phyloP scores from a whole-genome alignment of 2,113 vertebrate genomes.

The Lichenostomus cassidix region DNA sequence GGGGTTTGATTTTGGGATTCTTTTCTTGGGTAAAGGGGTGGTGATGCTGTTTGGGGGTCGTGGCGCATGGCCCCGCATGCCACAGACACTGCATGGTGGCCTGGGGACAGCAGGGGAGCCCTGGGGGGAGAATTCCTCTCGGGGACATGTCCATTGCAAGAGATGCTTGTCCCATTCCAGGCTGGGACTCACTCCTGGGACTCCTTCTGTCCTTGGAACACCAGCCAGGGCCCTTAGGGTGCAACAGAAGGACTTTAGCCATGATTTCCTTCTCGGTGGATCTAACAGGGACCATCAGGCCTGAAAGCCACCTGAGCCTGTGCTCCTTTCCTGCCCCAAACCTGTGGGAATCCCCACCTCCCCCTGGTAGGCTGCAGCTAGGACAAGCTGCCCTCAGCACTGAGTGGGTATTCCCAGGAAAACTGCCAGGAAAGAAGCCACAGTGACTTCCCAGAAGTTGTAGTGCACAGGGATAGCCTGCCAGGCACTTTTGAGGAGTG shows the following conservation, averaged over 20 bases:
- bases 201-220: neutral
- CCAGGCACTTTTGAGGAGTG: neutral
- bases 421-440: neutral
- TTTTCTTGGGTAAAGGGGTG: neutral
- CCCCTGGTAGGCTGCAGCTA: neutral
- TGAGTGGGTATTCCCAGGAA: neutral
- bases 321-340: neutral
- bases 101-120: neutral
- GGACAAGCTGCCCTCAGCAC: neutral
- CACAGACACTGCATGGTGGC: slow-evolving; percentile 60
- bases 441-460: neutral
- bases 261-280: neutral
- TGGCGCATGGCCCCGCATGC: slow-evolving; percentile 69
- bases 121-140: neutral
- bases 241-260: neutral
- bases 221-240: neutral
- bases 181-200: neutral
- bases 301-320: neutral
- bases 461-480: neutral
- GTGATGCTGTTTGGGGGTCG: neutral
- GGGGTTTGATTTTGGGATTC: neutral
- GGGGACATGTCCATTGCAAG: slow-evolving; percentile 12
- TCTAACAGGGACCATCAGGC: neutral
- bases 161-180: slow-evolving; percentile 30
- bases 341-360: neutral